Percentiles rank a stretch among this genome's conserved stretches.
These are phyloP conservation scores for Platysteira castanea DNA, from an alignment of 2,113 vertebrate species.

Conservation along the genomic window DNA sequence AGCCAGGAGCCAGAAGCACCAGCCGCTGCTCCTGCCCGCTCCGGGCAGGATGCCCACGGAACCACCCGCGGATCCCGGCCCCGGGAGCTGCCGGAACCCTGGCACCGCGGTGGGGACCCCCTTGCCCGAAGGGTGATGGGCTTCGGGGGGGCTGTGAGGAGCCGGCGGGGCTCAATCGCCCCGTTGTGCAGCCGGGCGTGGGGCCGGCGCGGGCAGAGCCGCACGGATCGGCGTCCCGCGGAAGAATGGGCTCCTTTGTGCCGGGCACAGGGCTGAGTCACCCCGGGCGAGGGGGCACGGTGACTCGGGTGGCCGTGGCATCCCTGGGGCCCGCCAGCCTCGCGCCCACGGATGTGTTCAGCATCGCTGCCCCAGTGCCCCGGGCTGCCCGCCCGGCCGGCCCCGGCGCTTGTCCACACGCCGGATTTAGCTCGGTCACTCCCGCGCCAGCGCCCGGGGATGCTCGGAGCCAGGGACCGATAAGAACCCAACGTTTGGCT, in stretches of 20 bases:
- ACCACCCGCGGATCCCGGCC: neutral
- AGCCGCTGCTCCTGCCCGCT: neutral
- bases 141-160: neutral
- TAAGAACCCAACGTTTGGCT: neutral
- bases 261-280: neutral
- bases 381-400: neutral
- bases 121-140: neutral
- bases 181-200: neutral
- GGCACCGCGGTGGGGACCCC: neutral
- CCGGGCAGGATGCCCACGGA: neutral
- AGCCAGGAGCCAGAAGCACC: neutral
- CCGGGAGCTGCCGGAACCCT: neutral
- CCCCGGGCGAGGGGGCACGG: neutral
- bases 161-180: neutral
- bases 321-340: neutral
- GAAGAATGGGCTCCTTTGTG: neutral
- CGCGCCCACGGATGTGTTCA: neutral
- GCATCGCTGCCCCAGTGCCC: neutral
- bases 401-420: neutral
- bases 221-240: fast-evolving
- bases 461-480: neutral
- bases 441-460: neutral
- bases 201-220: neutral
- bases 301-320: neutral
- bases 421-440: neutral